Evolutionary conservation across 64 coral and sea anemone species (phyloP), one percentile per base, ranked within the genome.

Genomic region (Dendrophyllia cribrosa): DNA sequence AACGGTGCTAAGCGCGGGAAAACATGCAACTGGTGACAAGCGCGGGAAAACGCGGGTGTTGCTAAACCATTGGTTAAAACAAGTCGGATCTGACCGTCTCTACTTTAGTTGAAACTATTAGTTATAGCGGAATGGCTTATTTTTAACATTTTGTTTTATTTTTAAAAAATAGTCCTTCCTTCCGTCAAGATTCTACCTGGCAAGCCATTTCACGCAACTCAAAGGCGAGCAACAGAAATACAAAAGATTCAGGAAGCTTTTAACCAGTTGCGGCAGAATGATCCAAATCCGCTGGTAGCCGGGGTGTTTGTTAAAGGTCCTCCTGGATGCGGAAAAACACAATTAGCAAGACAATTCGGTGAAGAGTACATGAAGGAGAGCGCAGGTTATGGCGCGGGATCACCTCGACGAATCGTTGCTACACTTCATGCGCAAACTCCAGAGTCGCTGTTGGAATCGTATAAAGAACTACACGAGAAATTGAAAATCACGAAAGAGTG

Each of bases 241-340:
- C 59, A 68, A 49, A 71, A 71, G 46, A 91, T 95, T 6, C 9
- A 64, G n/a, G 70, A 78, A 10, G 22, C 87, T 23, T 98, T 92
- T 23, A 52, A 17, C 68, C 80, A 83, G 25, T 22, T 66, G 43
- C 59, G 26, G 19, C 10, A 53, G 9, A 73, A n/a, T 15, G 82
- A 11, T 4, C 14, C 71, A 10, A n/a, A 1, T 61, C 49, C 69
- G 21, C 77, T 79, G 61, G 93, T 98, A 12, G 25, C 67, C 0
- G 88, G 26, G 20, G 83, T 98, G 12, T 97, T 87, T 63, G 46
- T 97, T 19, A 97, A 92, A 48, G 95, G 95, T 4, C 91, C 95
- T n/a, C 95, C 95, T 10, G 95, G 95, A 2, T 94, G 91, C 76
- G 95, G 95, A 3, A 97, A 97, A 49, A 97, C 87, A 15, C 91